Conservation (phyloP, 1,140 invertebrate genomes). For the Thaumetopoea pityocampa region DNA sequence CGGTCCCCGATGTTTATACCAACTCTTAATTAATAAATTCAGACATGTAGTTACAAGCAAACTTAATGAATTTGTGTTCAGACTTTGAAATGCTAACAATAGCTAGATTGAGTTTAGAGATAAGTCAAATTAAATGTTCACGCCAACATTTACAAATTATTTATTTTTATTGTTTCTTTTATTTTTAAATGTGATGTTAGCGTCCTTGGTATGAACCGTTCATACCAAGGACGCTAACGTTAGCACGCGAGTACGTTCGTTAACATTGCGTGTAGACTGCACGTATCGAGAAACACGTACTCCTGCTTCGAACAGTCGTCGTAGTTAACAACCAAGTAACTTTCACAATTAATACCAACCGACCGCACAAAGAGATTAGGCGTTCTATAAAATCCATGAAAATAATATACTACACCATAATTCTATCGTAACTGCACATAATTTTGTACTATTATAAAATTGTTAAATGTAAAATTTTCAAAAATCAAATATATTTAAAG, state of each 20-base stretch:
- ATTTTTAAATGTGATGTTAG: not conserved
- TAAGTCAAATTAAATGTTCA: no score
- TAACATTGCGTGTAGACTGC: slow-evolving; percentile 9
- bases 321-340: slow-evolving; percentile 21
- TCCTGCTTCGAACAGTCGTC: slow-evolving; percentile 16
- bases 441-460: not conserved
- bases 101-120: no score
- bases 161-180: not conserved
- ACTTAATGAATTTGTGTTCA: no score
- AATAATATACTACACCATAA: not conserved
- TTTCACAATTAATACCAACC: slow-evolving; percentile 22
- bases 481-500: no score
- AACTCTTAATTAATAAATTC: no score
- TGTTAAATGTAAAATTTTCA: no score
- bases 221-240: not conserved
- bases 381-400: not conserved
- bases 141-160: no score
- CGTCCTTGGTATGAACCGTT: no score
- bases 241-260: slow-evolving; percentile 2
- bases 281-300: slow-evolving; percentile 16
- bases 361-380: not conserved
- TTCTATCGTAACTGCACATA: not conserved
- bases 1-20: no score
- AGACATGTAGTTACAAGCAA: no score
- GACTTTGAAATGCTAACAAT: no score